phyloP scores from a whole-genome alignment of 2,888 invertebrate species.

The Salticus scenicus region DNA sequence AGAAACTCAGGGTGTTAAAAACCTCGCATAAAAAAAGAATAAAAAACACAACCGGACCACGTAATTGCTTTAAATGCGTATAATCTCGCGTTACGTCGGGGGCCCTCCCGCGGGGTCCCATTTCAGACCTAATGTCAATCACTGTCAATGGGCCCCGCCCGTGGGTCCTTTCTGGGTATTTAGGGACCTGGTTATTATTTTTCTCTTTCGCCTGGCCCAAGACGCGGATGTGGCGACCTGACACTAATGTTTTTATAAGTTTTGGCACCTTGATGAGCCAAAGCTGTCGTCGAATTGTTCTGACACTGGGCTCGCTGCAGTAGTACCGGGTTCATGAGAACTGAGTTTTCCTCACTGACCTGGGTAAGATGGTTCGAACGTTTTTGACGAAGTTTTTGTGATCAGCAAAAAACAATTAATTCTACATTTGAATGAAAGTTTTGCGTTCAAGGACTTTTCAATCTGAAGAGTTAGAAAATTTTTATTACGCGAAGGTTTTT shows the following conservation, averaged over 20 bases:
- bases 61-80: constrained; percentile 67
- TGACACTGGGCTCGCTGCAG: background rate
- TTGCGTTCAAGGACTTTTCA: too few species aligned
- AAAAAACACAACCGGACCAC: constrained; percentile 3
- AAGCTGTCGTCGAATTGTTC: constrained; percentile 1
- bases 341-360: background rate
- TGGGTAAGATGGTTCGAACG: too few species aligned
- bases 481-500: too few species aligned
- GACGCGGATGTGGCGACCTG: constrained; percentile 26
- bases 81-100: constrained; percentile 47
- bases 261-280: constrained; percentile 33
- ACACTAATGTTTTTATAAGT: constrained; percentile 41
- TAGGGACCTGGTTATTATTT: constrained; percentile 45
- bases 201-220: constrained; percentile 10
- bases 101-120: constrained; percentile 47
- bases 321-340: constrained; percentile 16
- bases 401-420: too few species aligned
- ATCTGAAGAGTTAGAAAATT: too few species aligned
- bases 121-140: constrained; percentile 39
- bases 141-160: constrained; percentile 56
- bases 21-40: background rate
- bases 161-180: constrained; percentile 41
- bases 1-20: background rate
- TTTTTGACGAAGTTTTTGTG: too few species aligned
- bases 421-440: too few species aligned